phyloP scores from a whole-genome alignment of 2,113 vertebrate species.

The Perca schrenkii region DNA sequence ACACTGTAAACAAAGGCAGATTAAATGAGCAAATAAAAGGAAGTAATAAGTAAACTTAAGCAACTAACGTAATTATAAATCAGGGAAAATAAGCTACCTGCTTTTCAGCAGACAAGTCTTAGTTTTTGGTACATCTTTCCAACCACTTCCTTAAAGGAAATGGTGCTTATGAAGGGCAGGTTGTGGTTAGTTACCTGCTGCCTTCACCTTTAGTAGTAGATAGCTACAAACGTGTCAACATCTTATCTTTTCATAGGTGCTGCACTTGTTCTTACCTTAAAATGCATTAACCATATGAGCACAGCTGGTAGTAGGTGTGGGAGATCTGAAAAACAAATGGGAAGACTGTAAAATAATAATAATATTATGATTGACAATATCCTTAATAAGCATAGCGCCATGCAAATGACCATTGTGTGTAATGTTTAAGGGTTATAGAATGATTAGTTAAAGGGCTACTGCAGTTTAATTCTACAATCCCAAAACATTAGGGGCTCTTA shows the following conservation, averaged over 20 bases:
- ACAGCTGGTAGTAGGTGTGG: slow-evolving; percentile 36
- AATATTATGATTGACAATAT: not conserved
- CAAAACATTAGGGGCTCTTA: not conserved
- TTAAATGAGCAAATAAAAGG: not conserved
- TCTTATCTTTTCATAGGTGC: not conserved
- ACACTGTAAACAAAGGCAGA: slow-evolving; percentile 49
- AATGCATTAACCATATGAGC: slow-evolving; percentile 35
- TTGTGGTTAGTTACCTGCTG: not conserved
- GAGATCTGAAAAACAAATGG: slow-evolving; percentile 48
- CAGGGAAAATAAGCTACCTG: too few species aligned
- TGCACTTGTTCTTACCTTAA: slow-evolving; percentile 55
- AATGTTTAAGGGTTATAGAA: not conserved
- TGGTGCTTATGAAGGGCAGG: not conserved
- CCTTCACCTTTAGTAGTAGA: not conserved
- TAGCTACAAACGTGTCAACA: too few species aligned
- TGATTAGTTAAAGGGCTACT: not conserved
- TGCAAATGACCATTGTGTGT: not conserved
- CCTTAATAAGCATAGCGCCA: not conserved
- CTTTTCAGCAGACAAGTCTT: not conserved
- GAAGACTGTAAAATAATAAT: accelerated
- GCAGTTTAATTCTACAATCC: not conserved
- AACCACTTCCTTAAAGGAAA: slow-evolving; percentile 32
- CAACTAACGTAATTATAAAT: not conserved
- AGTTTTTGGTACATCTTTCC: not conserved
- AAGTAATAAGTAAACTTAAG: not conserved